These are phyloP conservation scores for Gymnocephalus cernua DNA, from an alignment of 2,113 vertebrate genomes.

Conservation along the genomic window DNA sequence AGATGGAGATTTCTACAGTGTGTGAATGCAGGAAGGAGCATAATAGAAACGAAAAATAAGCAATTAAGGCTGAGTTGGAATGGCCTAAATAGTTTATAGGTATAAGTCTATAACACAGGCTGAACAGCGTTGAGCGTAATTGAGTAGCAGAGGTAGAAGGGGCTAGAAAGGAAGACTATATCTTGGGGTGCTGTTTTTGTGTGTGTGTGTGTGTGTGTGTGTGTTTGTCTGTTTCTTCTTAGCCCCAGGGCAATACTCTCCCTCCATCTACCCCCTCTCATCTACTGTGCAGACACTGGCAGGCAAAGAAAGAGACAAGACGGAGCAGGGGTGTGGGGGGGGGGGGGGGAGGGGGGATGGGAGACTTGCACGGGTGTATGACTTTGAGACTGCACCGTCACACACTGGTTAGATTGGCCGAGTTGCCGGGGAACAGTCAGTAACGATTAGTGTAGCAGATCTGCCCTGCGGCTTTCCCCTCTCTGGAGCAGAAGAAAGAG, in stretches of 20 bases:
- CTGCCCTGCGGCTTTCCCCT: constrained; percentile 92
- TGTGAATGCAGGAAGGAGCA: neutral
- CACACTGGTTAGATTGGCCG: constrained; percentile 91
- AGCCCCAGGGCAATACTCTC: constrained; percentile 89
- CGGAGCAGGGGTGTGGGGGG: neutral
- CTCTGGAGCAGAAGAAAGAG: constrained; percentile 86
- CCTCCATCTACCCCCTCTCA: constrained; percentile 76
- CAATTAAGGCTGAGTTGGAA: neutral
- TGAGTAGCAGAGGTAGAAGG: neutral
- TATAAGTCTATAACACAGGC: neutral
- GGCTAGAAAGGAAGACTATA: constrained; percentile 68
- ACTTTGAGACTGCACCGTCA: constrained; percentile 90
- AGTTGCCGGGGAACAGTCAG: constrained; percentile 97
- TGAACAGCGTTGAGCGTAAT: neutral
- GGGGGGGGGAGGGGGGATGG: constrained; percentile 70
- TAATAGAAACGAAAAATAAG: neutral
- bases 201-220: constrained; percentile 79
- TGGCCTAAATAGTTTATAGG: neutral
- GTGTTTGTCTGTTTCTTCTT: constrained; percentile 70
- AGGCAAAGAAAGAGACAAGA: constrained; percentile 26
- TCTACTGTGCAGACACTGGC: constrained; percentile 74
- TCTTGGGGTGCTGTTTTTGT: constrained; percentile 87
- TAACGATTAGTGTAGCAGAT: constrained; percentile 96
- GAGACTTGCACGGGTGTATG: constrained; percentile 86
- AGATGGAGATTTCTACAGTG: neutral